phyloP scores from a whole-genome alignment of 1,140 invertebrate species.

The Helicoverpa zea region DNA sequence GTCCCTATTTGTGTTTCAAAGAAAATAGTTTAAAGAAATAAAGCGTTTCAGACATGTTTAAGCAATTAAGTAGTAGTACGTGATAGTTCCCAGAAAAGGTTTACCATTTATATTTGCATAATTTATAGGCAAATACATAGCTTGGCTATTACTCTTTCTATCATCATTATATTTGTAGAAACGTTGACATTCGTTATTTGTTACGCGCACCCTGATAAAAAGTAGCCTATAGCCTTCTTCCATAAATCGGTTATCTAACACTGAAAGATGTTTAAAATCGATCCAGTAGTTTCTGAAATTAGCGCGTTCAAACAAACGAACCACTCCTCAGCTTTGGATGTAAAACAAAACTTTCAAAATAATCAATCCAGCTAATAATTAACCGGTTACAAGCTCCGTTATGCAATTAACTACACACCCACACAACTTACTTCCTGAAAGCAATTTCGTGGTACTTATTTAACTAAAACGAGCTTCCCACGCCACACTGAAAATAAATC shows the following conservation, averaged over 20 bases:
- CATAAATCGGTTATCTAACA: too few relatives aligned
- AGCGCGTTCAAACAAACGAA: neutral
- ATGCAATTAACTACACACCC: slow-evolving; percentile 14
- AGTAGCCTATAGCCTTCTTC: too few relatives aligned
- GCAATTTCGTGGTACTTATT: slow-evolving; percentile 29
- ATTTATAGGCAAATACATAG: too few relatives aligned
- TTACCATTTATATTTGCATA: too few relatives aligned
- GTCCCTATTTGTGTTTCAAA: neutral
- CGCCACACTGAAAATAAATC: slow-evolving; percentile 19
- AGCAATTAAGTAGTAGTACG: neutral
- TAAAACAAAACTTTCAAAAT: neutral
- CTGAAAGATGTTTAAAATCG: too few relatives aligned
- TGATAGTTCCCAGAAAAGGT: too few relatives aligned
- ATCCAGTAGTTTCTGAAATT: too few relatives aligned
- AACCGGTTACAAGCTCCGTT: slow-evolving; percentile 2
- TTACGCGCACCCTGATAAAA: too few relatives aligned
- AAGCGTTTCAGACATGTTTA: neutral
- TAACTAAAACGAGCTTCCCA: slow-evolving; percentile 27
- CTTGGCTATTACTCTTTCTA: too few relatives aligned
- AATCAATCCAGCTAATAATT: slow-evolving; percentile 6
- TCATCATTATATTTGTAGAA: too few relatives aligned
- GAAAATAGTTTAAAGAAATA: neutral
- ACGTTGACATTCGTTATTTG: too few relatives aligned
- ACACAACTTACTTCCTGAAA: slow-evolving; percentile 15
- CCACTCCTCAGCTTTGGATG: neutral